A percentile compares a stretch with the other conserved stretches of the same genome.
phyloP scores from a whole-genome alignment of 2,797 vertebrate genomes.

The Momotus momota region DNA sequence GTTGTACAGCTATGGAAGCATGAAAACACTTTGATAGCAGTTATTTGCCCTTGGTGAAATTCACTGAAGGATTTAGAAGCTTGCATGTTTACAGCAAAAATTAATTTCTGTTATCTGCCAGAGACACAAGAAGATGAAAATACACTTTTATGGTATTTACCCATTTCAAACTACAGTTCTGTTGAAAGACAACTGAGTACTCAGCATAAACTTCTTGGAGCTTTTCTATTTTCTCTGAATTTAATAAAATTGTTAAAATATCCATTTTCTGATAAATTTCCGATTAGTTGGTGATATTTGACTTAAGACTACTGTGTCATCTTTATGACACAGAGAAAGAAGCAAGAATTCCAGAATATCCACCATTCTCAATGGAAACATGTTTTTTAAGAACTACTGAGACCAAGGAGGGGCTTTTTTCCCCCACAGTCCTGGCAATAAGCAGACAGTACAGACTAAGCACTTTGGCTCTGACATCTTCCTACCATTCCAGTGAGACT shows the following conservation, averaged over 20 bases:
- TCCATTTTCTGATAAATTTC: neutral
- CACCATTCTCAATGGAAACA: neutral
- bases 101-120: slow-evolving; percentile 34
- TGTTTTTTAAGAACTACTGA: neutral
- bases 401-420: neutral
- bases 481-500: neutral
- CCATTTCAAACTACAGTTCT: neutral
- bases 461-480: neutral
- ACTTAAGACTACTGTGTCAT: neutral
- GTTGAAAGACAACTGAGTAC: neutral
- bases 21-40: slow-evolving; percentile 18
- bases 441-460: neutral
- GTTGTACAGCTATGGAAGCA: neutral
- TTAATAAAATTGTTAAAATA: neutral
- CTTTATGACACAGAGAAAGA: neutral
- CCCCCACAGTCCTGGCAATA: neutral
- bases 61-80: neutral
- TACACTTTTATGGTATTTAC: neutral
- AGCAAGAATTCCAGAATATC: neutral
- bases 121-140: slow-evolving; percentile 11
- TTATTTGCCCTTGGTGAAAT: slow-evolving; percentile 40
- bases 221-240: neutral
- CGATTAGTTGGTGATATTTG: neutral
- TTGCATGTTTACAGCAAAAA: slow-evolving; percentile 5
- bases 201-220: neutral